These are phyloP conservation scores for Tragelaphus buxtoni DNA, from an alignment of 2,113 vertebrate species.

Conservation along the genomic window DNA sequence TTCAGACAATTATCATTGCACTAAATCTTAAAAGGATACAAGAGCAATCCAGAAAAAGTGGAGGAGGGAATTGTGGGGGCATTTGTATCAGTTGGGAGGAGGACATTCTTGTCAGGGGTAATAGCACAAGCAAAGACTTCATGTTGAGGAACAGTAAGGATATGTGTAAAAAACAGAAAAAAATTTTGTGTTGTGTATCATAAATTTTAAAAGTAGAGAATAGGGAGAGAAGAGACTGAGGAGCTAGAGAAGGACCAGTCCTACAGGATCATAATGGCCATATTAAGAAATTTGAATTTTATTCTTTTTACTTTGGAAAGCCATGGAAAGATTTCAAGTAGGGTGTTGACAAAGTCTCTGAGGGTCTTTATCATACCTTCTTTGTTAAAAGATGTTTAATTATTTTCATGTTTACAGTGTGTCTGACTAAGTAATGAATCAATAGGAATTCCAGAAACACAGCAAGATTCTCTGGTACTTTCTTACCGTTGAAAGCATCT, in stretches of 20 bases:
- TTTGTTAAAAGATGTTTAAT: background rate
- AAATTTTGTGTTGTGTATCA: background rate
- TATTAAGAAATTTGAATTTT: background rate
- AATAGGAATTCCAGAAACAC: background rate
- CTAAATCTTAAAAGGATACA: background rate
- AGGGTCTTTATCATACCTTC: background rate
- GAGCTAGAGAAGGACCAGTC: background rate
- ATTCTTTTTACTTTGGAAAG: background rate
- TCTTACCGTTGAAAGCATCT: background rate
- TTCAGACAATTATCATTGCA: background rate
- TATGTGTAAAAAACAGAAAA: background rate
- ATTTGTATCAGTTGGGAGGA: background rate
- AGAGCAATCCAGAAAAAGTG: background rate
- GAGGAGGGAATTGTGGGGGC: background rate
- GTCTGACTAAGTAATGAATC: background rate
- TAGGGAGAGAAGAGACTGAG: background rate
- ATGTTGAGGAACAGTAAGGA: background rate
- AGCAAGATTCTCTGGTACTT: background rate
- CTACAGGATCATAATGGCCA: background rate
- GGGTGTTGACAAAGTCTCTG: background rate
- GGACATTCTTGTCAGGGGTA: background rate
- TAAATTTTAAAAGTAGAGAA: background rate
- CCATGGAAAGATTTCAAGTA: background rate
- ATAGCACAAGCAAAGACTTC: background rate
- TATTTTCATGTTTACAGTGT: background rate